phyloP scores from a whole-genome alignment of 2,888 invertebrate species.

The Amiota communis region DNA sequence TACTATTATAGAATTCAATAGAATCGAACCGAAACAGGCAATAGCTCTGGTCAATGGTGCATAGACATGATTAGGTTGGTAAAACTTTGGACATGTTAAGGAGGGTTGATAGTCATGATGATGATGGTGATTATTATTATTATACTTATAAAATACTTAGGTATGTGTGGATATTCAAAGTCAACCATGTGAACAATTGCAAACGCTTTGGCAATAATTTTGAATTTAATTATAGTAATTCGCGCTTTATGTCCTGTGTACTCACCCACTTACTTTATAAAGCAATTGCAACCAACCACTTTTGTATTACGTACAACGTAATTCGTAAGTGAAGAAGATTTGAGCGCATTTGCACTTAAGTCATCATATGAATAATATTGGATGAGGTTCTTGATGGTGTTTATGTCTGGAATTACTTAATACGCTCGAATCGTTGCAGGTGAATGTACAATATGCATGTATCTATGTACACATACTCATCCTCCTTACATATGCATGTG shows the following conservation, averaged over 20 bases:
- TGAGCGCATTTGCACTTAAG: constrained; percentile 66
- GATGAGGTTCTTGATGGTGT: constrained; percentile 20
- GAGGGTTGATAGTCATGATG: neutral
- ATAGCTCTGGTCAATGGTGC: constrained; percentile 30
- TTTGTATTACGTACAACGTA: constrained; percentile 20
- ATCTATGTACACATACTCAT: neutral
- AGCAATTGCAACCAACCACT: constrained; percentile 12
- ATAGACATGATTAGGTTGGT: constrained; percentile 62
- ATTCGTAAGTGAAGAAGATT: constrained; percentile 64
- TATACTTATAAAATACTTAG: neutral
- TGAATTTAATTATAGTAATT: constrained; percentile 72
- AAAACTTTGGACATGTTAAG: constrained; percentile 10
- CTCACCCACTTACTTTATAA: constrained; percentile 1
- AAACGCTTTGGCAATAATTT: constrained; percentile 71
- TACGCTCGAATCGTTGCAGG: constrained; percentile 6
- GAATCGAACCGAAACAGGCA: constrained; percentile 57
- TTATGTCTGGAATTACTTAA: neutral
- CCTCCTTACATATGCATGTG: neutral
- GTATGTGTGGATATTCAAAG: constrained; percentile 9
- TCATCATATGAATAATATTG: constrained; percentile 47
- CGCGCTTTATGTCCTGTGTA: constrained; percentile 40
- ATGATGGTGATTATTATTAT: constrained; percentile 8
- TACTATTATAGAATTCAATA: too few relatives aligned
- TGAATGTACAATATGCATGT: neutral
- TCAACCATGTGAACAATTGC: constrained; percentile 70